Conservation (phyloP, 2,113 vertebrate species). For the Dromaius novaehollandiae region DNA sequence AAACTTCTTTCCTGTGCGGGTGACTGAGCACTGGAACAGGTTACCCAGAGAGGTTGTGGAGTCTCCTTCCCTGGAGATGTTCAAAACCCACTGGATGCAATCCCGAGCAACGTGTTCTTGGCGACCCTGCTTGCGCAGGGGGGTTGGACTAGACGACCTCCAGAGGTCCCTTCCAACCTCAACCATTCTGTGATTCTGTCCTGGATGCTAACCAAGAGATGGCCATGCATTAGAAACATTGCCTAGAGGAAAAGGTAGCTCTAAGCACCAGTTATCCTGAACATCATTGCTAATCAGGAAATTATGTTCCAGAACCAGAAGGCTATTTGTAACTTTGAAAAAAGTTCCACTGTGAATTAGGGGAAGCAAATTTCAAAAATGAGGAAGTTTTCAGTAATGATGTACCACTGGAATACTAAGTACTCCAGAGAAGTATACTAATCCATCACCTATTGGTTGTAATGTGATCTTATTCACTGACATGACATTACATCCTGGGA, state of each 20-base stretch:
- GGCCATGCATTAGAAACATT: background rate
- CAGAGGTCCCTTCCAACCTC: no score
- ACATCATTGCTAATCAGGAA: background rate
- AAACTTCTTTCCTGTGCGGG: no score
- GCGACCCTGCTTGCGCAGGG: no score
- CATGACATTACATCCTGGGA: background rate
- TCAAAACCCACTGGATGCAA: no score
- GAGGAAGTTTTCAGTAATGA: background rate
- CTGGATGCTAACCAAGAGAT: background rate
- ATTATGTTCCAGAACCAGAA: background rate
- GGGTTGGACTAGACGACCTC: no score
- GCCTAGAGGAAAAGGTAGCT: background rate
- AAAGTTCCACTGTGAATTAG: background rate
- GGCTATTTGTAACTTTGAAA: background rate
- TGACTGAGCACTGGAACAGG: no score
- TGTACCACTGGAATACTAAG: background rate
- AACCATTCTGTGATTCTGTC: background rate
- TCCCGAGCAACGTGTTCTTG: no score
- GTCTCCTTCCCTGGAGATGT: no score
- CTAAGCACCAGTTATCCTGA: background rate
- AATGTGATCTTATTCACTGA: background rate
- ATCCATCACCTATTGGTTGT: rapidly evolving
- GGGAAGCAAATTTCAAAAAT: background rate
- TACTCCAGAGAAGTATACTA: background rate
- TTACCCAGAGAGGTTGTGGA: no score